Conservation (phyloP, 2,888 invertebrate species). For the Rotaria sp. region DNA sequence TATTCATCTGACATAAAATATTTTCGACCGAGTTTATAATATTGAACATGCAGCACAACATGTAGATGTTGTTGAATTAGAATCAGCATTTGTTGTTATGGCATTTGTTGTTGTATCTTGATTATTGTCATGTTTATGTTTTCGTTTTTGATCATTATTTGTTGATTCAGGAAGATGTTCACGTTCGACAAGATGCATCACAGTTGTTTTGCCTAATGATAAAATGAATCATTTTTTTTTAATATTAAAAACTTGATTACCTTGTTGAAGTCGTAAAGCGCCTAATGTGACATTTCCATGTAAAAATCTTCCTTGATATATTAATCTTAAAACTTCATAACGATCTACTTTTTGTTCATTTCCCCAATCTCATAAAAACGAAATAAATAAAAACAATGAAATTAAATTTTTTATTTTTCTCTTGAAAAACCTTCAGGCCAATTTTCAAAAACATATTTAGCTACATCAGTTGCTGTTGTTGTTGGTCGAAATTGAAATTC, state of each 20-base stretch:
- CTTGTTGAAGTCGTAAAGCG: constrained; percentile 76
- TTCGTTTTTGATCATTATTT: not conserved
- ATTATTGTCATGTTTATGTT: constrained; percentile 14
- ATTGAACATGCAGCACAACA: not conserved
- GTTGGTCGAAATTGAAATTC: constrained; percentile 88
- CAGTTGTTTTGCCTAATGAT: constrained; percentile 78
- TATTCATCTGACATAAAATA: not conserved
- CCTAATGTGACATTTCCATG: constrained; percentile 95
- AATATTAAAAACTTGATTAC: not conserved
- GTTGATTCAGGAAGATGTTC: constrained; percentile 95
- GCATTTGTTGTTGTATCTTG: not conserved
- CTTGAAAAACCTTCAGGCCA: constrained; percentile 81
- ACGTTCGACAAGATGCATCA: constrained; percentile 98
- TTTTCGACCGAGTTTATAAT: not conserved
- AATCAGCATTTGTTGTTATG: not conserved
- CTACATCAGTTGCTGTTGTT: constrained; percentile 91
- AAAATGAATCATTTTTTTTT: not conserved
- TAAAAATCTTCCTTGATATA: constrained; percentile 97
- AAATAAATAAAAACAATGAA: constrained; percentile 42
- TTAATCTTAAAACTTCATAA: constrained; percentile 89
- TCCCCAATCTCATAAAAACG: constrained; percentile 73
- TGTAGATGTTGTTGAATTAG: not conserved
- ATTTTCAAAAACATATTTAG: constrained; percentile 95
- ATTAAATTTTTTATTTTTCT: not conserved
- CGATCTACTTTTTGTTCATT: constrained; percentile 62